A percentile compares a stretch with the other conserved stretches of the same genome.
phyloP scores from a whole-genome alignment of 2,888 invertebrate species.

The Dione juno region DNA sequence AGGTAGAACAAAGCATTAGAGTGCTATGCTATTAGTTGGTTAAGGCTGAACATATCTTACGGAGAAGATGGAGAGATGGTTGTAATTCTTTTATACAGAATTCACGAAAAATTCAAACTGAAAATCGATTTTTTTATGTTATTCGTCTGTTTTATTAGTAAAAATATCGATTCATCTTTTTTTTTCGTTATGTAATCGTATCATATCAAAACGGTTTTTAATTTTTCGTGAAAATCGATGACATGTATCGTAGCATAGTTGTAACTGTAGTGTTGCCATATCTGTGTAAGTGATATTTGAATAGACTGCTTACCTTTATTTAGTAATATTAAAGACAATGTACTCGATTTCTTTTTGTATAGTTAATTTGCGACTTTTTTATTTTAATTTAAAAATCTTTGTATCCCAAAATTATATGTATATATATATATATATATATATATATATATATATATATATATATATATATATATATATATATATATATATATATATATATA shows the following conservation, averaged over 20 bases:
- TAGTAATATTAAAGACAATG: slow-evolving; percentile 47
- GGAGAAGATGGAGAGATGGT: slow-evolving; percentile 49
- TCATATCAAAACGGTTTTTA: slow-evolving; percentile 14
- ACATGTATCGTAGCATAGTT: slow-evolving; percentile 24
- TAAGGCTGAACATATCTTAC: slow-evolving; percentile 62
- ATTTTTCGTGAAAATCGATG: slow-evolving; percentile 27
- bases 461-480: slow-evolving; percentile 1
- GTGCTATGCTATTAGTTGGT: slow-evolving; percentile 28
- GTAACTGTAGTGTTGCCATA: slow-evolving; percentile 39
- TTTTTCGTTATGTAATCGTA: neutral
- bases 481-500: slow-evolving; percentile 4
- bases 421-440: slow-evolving; percentile 1
- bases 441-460: neutral
- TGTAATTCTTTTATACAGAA: slow-evolving; percentile 51
- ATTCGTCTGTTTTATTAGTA: slow-evolving; percentile 20
- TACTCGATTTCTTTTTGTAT: slow-evolving; percentile 21
- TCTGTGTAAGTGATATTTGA: slow-evolving; percentile 61
- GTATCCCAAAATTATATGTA: neutral
- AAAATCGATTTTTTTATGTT: neutral
- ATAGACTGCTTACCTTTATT: slow-evolving; percentile 65
- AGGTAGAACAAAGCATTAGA: too few species aligned
- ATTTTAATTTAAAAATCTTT: neutral
- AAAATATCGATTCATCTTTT: neutral
- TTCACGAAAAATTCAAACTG: slow-evolving; percentile 38
- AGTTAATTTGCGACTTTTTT: slow-evolving; percentile 2